Evolutionary conservation across 2,888 invertebrate species (phyloP).

Genomic region (Candidula unifasciata): DNA sequence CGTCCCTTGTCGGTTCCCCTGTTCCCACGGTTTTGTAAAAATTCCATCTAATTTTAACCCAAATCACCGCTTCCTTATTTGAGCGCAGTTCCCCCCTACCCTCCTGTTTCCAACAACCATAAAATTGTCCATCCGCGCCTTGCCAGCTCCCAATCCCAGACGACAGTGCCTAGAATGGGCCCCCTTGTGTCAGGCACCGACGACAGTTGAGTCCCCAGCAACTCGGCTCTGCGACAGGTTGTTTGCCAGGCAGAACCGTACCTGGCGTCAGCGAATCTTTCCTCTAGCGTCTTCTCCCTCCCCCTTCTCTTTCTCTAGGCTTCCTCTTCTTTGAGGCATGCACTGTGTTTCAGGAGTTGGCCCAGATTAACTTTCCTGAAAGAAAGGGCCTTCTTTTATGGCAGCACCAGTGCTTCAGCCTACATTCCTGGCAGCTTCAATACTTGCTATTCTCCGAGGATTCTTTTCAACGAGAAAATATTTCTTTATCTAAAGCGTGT

Average conservation of each 20-base stretch:
- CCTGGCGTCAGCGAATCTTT: not conserved
- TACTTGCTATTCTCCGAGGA: no score
- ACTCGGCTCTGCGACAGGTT: conserved; percentile 23
- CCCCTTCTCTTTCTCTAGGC: not conserved
- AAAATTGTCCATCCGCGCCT: not conserved
- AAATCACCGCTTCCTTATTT: not conserved
- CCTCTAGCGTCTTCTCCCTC: not conserved
- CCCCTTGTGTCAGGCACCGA: conserved; percentile 32
- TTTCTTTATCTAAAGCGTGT: no score
- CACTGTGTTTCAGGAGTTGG: not conserved
- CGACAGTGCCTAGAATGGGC: conserved; percentile 10
- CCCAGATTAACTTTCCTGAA: not conserved
- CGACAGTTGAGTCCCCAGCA: conserved; percentile 12
- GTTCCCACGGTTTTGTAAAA: no score
- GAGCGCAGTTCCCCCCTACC: not conserved
- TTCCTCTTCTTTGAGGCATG: not conserved
- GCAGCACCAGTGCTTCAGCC: no score
- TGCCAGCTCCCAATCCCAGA: conserved; percentile 6
- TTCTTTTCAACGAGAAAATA: no score
- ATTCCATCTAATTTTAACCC: not conserved
- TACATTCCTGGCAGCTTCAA: no score
- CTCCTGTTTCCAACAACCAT: not conserved
- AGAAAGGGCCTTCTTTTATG: no score
- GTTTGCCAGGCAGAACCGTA: not conserved
- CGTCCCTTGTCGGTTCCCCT: no score